A percentile compares a stretch with the other conserved stretches of the same genome.
phyloP scores from a whole-genome alignment of 30 jellyfish, hydroid and myxozoan genomes.

The Rhopilema esculentum region DNA sequence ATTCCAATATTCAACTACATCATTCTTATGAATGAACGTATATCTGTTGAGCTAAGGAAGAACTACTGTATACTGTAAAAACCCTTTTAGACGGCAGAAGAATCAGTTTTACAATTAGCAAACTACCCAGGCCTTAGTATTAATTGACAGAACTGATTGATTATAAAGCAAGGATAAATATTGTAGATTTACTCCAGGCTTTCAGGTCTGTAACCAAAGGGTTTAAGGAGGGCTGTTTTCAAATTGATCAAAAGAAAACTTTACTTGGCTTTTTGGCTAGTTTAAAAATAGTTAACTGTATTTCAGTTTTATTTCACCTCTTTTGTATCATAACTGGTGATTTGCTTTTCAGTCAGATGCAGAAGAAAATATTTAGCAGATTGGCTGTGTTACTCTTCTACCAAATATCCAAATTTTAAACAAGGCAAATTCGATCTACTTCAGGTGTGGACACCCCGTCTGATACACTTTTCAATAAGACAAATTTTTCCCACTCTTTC shows the following conservation, averaged over 20 bases:
- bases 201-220: background rate
- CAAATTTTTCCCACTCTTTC: too few relatives aligned
- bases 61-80: background rate
- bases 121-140: background rate
- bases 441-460: conserved; percentile 1
- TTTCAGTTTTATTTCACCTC: conserved; percentile 24
- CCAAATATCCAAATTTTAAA: conserved; percentile 12
- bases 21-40: conserved; percentile 8
- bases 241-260: conserved; percentile 6
- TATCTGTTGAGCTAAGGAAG: conserved; percentile 8
- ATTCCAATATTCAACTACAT: conserved; percentile 3
- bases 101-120: background rate
- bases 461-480: too few relatives aligned
- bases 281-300: conserved; percentile 6
- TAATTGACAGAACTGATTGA: conserved; percentile 21
- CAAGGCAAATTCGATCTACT: conserved; percentile 8
- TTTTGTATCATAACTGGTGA: conserved; percentile 38
- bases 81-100: background rate
- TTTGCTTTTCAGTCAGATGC: conserved; percentile 18
- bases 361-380: conserved; percentile 18
- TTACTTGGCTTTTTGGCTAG: background rate
- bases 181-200: background rate
- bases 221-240: conserved; percentile 6
- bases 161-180: background rate
- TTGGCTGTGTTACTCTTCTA: conserved; percentile 2